Conservation (phyloP, 2,888 invertebrate genomes). For the Clistopyga incitator region DNA sequence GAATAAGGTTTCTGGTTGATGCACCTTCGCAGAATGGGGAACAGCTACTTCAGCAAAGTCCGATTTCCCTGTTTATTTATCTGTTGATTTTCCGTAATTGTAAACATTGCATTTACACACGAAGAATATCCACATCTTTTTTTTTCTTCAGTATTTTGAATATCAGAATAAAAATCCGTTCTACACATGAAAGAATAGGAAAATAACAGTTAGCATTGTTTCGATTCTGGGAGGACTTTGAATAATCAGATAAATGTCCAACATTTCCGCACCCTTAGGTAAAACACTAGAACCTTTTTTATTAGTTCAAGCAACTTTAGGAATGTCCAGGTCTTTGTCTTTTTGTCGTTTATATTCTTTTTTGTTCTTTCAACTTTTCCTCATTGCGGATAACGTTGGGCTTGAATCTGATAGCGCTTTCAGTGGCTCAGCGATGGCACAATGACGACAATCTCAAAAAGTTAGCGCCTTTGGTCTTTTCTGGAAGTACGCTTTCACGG, state of each 20-base stretch:
- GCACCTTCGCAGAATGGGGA: no score
- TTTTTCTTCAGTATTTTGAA: no score
- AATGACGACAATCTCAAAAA: slow-evolving; percentile 43
- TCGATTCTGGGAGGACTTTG: not conserved
- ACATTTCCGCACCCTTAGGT: slow-evolving; percentile 40
- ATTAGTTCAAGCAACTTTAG: slow-evolving; percentile 29
- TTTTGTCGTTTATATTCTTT: not conserved
- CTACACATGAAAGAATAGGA: no score
- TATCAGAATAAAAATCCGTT: not conserved
- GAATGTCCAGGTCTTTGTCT: not conserved
- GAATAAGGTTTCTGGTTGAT: not conserved
- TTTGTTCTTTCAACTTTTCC: slow-evolving; percentile 12
- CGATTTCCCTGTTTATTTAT: no score
- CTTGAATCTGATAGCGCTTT: slow-evolving; percentile 51
- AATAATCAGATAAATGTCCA: not conserved
- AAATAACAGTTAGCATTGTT: not conserved
- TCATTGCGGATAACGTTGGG: not conserved
- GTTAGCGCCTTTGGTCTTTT: slow-evolving; percentile 16
- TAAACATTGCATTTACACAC: no score
- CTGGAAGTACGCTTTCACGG: not conserved
- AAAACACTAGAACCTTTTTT: slow-evolving; percentile 33
- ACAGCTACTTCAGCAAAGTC: no score
- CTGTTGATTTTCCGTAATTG: no score
- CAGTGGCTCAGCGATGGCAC: not conserved
- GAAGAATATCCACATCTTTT: no score